phyloP scores from a whole-genome alignment of 2,113 vertebrate genomes.

The Vidua macroura region DNA sequence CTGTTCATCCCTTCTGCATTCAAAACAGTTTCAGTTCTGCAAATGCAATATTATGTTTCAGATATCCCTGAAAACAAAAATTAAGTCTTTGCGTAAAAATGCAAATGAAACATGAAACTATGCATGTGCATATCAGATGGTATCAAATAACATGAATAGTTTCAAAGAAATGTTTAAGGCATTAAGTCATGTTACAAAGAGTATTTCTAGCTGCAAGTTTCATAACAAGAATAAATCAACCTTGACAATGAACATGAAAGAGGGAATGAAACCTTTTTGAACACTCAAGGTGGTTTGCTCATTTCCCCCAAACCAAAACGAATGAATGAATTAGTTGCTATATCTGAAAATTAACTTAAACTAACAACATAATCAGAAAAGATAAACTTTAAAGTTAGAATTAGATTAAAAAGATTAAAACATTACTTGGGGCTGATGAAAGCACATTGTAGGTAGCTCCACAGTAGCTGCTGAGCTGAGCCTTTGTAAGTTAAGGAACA shows the following conservation, averaged over 20 bases:
- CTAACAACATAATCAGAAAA: conserved; percentile 36
- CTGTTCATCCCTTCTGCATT: background rate
- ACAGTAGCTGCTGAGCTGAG: background rate
- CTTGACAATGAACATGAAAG: conserved; percentile 26
- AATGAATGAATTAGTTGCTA: conserved; percentile 41
- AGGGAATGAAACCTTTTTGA: conserved; percentile 36
- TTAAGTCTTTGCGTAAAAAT: background rate
- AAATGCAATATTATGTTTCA: background rate
- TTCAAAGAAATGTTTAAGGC: conserved; percentile 49
- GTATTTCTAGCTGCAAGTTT: conserved; percentile 36
- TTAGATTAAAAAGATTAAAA: conserved; percentile 17
- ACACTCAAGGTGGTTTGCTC: conserved; percentile 35
- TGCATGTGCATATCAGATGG: background rate
- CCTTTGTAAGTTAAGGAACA: background rate
- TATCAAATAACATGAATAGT: background rate
- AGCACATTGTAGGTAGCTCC: background rate
- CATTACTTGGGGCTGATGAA: conserved; percentile 30
- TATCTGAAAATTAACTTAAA: conserved; percentile 43
- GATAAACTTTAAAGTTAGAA: conserved; percentile 31
- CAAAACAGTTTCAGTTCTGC: background rate
- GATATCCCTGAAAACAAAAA: background rate
- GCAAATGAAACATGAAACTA: background rate
- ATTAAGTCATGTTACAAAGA: background rate
- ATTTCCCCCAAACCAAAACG: background rate
- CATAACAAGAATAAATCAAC: conserved; percentile 45